These are phyloP conservation scores for Euborellia annulipes DNA, from an alignment of 1,140 invertebrate species.

Conservation along the genomic window DNA sequence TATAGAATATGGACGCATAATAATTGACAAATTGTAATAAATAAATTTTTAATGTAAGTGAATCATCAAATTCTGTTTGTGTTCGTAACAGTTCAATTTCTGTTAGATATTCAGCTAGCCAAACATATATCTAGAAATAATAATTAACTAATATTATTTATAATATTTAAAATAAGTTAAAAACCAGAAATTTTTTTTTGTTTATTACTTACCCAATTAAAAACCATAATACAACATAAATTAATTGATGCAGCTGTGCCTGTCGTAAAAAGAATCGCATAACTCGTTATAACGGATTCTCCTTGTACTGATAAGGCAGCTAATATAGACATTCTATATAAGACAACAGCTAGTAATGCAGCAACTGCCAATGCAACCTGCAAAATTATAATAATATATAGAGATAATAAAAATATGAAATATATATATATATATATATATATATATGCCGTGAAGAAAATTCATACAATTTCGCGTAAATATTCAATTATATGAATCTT, in stretches of 20 bases:
- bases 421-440: too few species aligned
- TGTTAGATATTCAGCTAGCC: conserved; percentile 40
- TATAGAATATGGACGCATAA: conserved; percentile 53
- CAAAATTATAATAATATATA: conserved; percentile 15
- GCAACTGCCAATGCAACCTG: conserved; percentile 63
- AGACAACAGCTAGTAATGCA: conserved; percentile 75
- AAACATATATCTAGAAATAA: conserved; percentile 32
- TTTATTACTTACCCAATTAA: conserved; percentile 58
- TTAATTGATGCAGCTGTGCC: conserved; percentile 75
- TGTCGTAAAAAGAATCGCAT: conserved; percentile 64
- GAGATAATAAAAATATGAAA: too few species aligned
- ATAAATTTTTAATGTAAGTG: conserved; percentile 50
- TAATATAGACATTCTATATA: conserved; percentile 79
- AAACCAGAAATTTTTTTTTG: too few species aligned
- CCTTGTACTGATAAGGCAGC: conserved; percentile 46
- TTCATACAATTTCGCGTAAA: too few species aligned
- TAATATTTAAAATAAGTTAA: not conserved
- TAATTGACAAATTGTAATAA: conserved; percentile 55
- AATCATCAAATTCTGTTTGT: conserved; percentile 52
- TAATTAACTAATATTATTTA: too few species aligned
- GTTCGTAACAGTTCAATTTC: conserved; percentile 48
- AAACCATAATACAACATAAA: conserved; percentile 67
- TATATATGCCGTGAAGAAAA: too few species aligned
- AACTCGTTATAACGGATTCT: conserved; percentile 43
- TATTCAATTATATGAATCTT: too few species aligned